These are phyloP conservation scores for Meghimatium bilineatum DNA, from an alignment of 2,888 invertebrate species.

Conservation along the genomic window DNA sequence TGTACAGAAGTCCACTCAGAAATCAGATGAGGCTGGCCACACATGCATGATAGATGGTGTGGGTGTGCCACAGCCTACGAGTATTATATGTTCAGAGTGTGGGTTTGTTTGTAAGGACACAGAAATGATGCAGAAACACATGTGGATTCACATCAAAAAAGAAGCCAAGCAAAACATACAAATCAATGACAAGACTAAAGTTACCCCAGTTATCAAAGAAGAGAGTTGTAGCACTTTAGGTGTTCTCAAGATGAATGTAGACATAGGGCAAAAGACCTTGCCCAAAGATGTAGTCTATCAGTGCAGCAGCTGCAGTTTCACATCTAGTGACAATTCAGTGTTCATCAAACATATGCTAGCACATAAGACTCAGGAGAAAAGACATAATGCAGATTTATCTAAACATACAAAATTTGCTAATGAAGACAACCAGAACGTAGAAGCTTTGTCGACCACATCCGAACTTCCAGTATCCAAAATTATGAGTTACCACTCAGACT, in stretches of 20 bases:
- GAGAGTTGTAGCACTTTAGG: constrained; percentile 22
- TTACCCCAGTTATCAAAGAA: constrained; percentile 16
- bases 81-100: constrained; percentile 74
- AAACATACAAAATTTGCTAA: background rate
- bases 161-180: background rate
- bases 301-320: constrained; percentile 69
- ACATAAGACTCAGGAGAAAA: constrained; percentile 58
- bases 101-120: constrained; percentile 69
- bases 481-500: background rate
- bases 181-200: constrained; percentile 18
- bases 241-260: constrained; percentile 38
- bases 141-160: constrained; percentile 66
- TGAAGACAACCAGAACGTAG: background rate
- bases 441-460: background rate
- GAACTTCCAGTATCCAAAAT: background rate
- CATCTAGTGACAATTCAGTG: constrained; percentile 63
- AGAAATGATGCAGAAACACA: constrained; percentile 67
- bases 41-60: background rate
- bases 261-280: constrained; percentile 47
- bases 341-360: constrained; percentile 70
- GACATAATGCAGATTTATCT: constrained; percentile 31
- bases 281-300: constrained; percentile 57
- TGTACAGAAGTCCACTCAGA: background rate
- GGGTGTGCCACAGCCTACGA: constrained; percentile 52
- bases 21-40: background rate